Base-by-base conservation (phyloP, 92 coral and sea anemone genomes). In the Phenganax marumi region DNA sequence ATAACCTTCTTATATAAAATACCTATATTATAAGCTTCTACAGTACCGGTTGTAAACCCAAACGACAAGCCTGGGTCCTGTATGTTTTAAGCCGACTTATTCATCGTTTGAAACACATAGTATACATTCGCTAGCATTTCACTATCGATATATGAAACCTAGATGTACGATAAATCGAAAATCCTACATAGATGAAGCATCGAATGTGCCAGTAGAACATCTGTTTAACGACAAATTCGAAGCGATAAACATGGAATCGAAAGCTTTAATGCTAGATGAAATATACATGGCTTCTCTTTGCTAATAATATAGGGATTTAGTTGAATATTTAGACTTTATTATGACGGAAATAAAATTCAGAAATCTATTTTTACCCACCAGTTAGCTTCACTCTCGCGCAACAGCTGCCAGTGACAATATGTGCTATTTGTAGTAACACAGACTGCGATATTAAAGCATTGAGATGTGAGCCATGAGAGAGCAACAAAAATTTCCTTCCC, bases 341-440 rank as follows among this genome's bases (percentile, higher is more conserved):
- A 76, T 76, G 97, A 94, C 98, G 98, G 98, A 94, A 94, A 94
- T 94, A 94, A 94, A 94, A 92, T 94, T 88, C 97, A 94, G 80
- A 92, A 91, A 91, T 89, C 98, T 94, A 94, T 94, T 94, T 94
- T 92, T 94, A 94, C 98, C 98, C 97, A 94, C 98, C 98, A 94
- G 97, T 92, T 82, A 84, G 83, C 81, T 83, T 81, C 75, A 86
- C 83, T 92, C 88, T 91, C 90, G 88, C 89, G 85, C 86, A 90
- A 90, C 98, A 94, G 98, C 97, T 94, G 98, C 94, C 77, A 76
- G 84, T 91, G 89, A 94, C 97, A 92, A 92, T 91, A 84, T 89
- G 90, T 86, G 86, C 97, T 94, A 94, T 94, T 94, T 94, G 92
- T 94, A 90, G 98, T 86, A 87, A 90, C 97, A 92, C 81, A 85